Percentiles rank a stretch among this genome's conserved stretches.
These are phyloP conservation scores for Glaucidium brasilianum DNA, from an alignment of 2,113 vertebrate species.

Conservation along the genomic window DNA sequence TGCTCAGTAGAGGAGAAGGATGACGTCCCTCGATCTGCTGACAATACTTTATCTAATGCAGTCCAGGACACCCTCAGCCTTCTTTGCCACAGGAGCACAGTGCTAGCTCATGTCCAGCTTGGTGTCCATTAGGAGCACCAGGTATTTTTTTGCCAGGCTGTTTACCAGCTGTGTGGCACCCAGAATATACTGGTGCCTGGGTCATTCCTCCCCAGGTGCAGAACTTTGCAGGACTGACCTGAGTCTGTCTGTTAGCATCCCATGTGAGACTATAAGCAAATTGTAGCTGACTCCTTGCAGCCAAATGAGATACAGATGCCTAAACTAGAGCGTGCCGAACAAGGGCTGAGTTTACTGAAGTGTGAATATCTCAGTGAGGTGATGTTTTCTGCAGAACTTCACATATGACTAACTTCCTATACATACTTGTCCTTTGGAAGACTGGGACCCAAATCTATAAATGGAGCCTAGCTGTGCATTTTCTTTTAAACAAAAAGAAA, in stretches of 20 bases:
- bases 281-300: neutral
- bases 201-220: neutral
- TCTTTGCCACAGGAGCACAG: neutral
- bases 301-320: rapidly evolving
- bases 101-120: neutral
- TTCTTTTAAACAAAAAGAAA: neutral
- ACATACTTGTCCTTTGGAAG: neutral
- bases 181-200: neutral
- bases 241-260: neutral
- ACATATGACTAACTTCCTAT: neutral
- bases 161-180: neutral
- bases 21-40: neutral
- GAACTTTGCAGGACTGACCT: neutral
- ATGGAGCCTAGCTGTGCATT: neutral
- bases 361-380: neutral
- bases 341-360: neutral
- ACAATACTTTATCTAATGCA: neutral
- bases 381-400: neutral
- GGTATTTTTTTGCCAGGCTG: neutral
- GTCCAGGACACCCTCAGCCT: neutral
- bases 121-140: neutral
- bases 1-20: neutral
- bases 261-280: neutral
- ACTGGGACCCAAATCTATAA: neutral
- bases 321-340: neutral